Evolutionary conservation across 2,797 vertebrate genomes (phyloP).

Genomic region (Trachops cirrhosus): DNA sequence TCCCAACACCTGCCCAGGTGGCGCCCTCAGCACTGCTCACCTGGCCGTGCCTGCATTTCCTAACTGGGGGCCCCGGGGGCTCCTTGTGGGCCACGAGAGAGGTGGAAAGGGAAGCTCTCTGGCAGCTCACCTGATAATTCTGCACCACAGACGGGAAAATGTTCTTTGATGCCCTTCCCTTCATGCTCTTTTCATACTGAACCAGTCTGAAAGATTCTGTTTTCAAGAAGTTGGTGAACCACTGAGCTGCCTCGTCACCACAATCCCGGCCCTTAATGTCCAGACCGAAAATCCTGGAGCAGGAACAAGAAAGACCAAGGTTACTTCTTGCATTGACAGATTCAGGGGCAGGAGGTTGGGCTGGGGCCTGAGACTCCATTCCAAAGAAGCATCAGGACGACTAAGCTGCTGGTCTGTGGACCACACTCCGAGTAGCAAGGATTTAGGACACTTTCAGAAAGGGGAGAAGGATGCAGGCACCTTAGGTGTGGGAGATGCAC

Average conservation of each 20-base stretch:
- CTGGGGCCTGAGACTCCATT: background rate
- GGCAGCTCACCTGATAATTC: constrained; percentile 84
- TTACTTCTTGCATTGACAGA: background rate
- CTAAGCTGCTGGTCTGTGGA: background rate
- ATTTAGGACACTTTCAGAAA: background rate
- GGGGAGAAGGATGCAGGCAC: too few relatives aligned
- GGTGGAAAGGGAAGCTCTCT: fast-evolving
- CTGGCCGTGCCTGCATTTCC: background rate
- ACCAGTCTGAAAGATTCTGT: constrained; percentile 88
- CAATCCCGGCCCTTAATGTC: constrained; percentile 94
- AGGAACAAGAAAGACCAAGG: background rate
- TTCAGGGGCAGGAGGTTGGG: fast-evolving
- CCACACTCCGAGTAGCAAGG: background rate
- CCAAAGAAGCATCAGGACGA: background rate
- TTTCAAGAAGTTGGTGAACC: constrained; percentile 89
- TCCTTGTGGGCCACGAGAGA: background rate
- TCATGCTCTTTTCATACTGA: constrained; percentile 91
- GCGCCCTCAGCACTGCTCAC: background rate
- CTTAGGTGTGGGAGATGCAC: too few relatives aligned
- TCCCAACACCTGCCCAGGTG: background rate
- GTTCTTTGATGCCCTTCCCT: constrained; percentile 79
- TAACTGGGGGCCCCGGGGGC: background rate
- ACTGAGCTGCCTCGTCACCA: constrained; percentile 88
- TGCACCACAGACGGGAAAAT: constrained; percentile 68
- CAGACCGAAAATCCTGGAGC: constrained; percentile 87